A percentile compares a stretch with the other conserved stretches of the same genome.
Evolutionary conservation across 2,888 invertebrate genomes (phyloP).

Genomic region (Oligia latruncula): DNA sequence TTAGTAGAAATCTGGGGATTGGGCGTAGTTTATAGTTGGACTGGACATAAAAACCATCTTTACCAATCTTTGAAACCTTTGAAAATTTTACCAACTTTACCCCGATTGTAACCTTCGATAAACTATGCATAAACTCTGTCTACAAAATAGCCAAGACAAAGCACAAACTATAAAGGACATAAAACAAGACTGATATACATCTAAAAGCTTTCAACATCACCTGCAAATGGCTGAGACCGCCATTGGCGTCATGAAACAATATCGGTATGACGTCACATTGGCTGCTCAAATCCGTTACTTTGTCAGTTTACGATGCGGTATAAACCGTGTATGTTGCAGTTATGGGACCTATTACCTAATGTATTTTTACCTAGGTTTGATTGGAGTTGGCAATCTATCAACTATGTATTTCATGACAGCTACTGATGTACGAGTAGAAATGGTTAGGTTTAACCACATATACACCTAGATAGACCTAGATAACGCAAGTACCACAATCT

Average conservation of each 20-base stretch:
- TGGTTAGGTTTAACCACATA: neutral
- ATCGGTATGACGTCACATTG: slow-evolving; percentile 10
- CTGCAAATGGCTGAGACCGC: slow-evolving; percentile 15
- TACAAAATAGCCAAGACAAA: slow-evolving; percentile 14
- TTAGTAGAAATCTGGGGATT: neutral
- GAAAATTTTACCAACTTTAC: neutral
- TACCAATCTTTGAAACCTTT: neutral
- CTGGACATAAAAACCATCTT: neutral
- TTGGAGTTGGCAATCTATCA: neutral
- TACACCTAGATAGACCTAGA: too few species aligned
- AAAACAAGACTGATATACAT: slow-evolving; percentile 17
- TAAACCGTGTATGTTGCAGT: slow-evolving; percentile 7
- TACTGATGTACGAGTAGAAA: neutral
- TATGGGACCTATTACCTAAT: slow-evolving; percentile 2
- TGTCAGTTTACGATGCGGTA: slow-evolving; percentile 43
- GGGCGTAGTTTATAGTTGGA: neutral
- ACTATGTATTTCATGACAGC: neutral
- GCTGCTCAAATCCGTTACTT: slow-evolving; percentile 29
- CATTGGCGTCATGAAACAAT: slow-evolving; percentile 43
- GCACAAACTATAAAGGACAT: slow-evolving; percentile 4
- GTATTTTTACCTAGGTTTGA: neutral
- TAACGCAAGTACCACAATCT: too few species aligned
- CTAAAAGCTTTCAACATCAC: slow-evolving; percentile 46
- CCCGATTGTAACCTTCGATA: too few species aligned
- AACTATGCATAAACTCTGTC: too few species aligned